Percentiles rank a stretch among this genome's conserved stretches.
Evolutionary conservation across 2,888 invertebrate species (phyloP).

Genomic region (Halictus quadricinctus): DNA sequence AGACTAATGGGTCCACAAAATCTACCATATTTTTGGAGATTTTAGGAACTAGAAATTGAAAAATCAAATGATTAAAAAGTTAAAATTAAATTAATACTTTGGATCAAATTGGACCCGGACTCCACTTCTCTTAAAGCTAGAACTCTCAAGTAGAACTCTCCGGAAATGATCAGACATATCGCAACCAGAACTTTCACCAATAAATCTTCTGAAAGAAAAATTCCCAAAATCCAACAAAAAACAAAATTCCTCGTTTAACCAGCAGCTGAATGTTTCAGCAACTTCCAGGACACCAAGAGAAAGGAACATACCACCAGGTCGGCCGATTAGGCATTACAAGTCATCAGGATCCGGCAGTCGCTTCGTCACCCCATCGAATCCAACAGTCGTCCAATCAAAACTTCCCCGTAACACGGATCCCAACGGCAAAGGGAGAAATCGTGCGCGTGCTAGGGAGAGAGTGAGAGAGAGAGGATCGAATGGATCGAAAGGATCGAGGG

Average conservation of each 20-base stretch:
- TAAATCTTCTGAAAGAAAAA: too few species aligned
- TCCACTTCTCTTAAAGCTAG: too few species aligned
- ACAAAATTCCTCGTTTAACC: not conserved
- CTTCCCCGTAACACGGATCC: not conserved
- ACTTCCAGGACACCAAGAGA: not conserved
- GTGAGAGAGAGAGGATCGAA: not conserved
- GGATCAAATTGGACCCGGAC: too few species aligned
- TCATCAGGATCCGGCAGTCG: not conserved
- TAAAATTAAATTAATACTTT: too few species aligned
- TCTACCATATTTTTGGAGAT: too few species aligned
- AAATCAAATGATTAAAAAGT: too few species aligned
- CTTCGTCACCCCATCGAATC: not conserved
- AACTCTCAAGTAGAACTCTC: not conserved
- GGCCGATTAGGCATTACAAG: not conserved
- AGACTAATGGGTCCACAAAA: too few species aligned
- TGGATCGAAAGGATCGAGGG: not conserved
- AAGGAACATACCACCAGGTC: not conserved
- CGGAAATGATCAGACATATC: not conserved
- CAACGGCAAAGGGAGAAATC: not conserved
- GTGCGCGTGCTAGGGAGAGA: not conserved
- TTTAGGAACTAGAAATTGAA: too few species aligned
- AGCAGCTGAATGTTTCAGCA: not conserved
- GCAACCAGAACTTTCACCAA: not conserved
- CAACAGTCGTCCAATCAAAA: not conserved
- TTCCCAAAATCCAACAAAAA: not conserved